Base-by-base conservation (phyloP, 2,797 vertebrate species). In the Gymnoscopelus microlampas region DNA sequence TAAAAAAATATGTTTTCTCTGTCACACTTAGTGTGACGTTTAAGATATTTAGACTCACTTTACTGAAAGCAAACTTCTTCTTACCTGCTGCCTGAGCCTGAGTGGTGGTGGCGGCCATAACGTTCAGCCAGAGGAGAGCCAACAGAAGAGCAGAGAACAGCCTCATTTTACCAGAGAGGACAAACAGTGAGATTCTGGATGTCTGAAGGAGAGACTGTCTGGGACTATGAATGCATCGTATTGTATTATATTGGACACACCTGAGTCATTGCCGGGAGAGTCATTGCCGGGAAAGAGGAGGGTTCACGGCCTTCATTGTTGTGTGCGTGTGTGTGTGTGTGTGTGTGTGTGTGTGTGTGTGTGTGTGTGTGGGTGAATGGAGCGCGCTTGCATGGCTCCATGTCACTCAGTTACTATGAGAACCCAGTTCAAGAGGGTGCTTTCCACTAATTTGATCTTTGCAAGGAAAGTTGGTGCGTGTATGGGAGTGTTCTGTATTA, bases 51-150 rank as follows among this genome's bases (percentile, higher is more conserved):
- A 19, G 19, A 1, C 19, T 19, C 19, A 19, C 19, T 19, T 19
- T 19, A 19, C 19, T 65, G 47, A 47, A 44, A 10, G 1, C 48
- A 32, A 53, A 5, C 0, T 0, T 19, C 24, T 66, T 47, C 65
- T 51, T 66, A 69, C 69, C 53, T 66, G 70, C 59, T 59, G 54
- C 44, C 49, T 69, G 62, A 60, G 44, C 51, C 58, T 19, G 19
- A 19, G 2, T 0, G 1, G n/a, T 54, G 3, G 19, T 55, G 60
- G 26, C 26, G 26, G 47, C 3, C 47, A 48, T 48, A 48, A 60
- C 0, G 1, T 8, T 9, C 58, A 60, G 57, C 23, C 44, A 63
- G 35, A 70, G 4, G 1, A 60, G 32, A 55, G 35, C 26, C 5
- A 68, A n/a, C 0, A 2, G 11, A 0, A 64, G 0, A 53, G 47